Conservation (phyloP, 2,888 invertebrate genomes). For the Uloborus plumipes region DNA sequence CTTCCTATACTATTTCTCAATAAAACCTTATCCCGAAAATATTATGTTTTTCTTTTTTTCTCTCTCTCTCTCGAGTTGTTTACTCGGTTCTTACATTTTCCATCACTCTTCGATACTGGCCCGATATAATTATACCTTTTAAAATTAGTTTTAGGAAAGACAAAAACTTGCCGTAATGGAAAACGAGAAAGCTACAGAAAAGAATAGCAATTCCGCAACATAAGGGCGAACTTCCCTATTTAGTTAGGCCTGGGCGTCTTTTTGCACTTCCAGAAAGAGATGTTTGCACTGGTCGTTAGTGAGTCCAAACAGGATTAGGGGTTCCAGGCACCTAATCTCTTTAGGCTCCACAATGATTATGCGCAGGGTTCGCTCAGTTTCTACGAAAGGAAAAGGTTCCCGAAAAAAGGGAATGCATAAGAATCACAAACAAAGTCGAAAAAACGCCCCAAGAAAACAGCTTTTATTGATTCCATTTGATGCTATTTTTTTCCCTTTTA, state of each 20-base stretch:
- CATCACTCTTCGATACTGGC: no score
- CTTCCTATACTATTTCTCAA: no score
- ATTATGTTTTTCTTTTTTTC: no score
- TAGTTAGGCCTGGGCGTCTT: constrained; percentile 17
- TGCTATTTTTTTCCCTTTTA: constrained; percentile 3
- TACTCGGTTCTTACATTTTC: no score
- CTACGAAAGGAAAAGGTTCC: no score
- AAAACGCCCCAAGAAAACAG: constrained; percentile 40
- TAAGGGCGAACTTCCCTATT: background rate
- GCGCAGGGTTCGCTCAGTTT: constrained; percentile 15
- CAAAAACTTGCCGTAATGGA: background rate
- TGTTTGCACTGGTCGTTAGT: constrained; percentile 67
- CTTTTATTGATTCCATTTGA: constrained; percentile 21
- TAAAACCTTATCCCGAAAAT: no score
- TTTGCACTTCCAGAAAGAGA: constrained; percentile 35
- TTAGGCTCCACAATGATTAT: constrained; percentile 56
- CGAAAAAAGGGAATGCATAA: constrained; percentile 1
- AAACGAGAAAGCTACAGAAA: no score
- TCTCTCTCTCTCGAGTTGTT: no score
- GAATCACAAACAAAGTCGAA: constrained; percentile 26
- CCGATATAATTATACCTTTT: no score
- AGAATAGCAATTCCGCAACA: no score
- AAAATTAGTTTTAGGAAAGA: constrained; percentile 3
- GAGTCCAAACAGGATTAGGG: constrained; percentile 52
- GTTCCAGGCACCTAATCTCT: constrained; percentile 34